Conservation (phyloP, 2,113 vertebrate genomes). For the Ctenodactylus gundi region DNA sequence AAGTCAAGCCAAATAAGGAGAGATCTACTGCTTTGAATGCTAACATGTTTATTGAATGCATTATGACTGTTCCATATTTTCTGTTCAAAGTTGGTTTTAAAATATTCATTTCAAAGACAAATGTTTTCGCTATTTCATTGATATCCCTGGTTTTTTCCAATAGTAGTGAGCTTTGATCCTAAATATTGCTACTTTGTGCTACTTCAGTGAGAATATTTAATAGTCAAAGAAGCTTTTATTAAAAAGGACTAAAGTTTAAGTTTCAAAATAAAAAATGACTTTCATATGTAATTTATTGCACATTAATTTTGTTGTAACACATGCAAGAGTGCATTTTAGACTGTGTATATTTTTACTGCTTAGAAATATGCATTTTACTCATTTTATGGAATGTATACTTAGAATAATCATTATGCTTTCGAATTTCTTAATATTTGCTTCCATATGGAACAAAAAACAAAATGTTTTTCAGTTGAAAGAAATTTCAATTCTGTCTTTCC, state of each 20-base stretch:
- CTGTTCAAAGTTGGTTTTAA: constrained; percentile 3
- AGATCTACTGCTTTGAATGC: neutral
- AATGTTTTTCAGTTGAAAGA: constrained; percentile 45
- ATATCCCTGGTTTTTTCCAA: neutral
- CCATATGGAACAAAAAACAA: constrained; percentile 46
- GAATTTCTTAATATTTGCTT: constrained; percentile 66
- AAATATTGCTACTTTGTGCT: neutral
- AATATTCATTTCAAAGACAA: neutral
- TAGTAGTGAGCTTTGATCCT: neutral
- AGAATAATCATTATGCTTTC: constrained; percentile 62
- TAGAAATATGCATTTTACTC: constrained; percentile 57
- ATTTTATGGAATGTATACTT: constrained; percentile 67
- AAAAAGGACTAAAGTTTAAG: neutral
- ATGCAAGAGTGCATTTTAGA: constrained; percentile 52
- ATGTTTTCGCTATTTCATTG: neutral
- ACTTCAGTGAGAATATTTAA: constrained; percentile 39
- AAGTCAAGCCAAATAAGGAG: neutral
- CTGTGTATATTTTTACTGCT: constrained; percentile 66
- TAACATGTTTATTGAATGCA: neutral
- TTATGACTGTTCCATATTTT: neutral
- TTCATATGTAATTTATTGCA: constrained; percentile 63
- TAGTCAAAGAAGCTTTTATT: constrained; percentile 24
- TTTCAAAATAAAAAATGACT: neutral
- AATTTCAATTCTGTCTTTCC: constrained; percentile 67
- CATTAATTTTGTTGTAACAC: constrained; percentile 66